Evolutionary conservation across 2,888 invertebrate genomes (phyloP).

Genomic region (Dichetophora obliterata): DNA sequence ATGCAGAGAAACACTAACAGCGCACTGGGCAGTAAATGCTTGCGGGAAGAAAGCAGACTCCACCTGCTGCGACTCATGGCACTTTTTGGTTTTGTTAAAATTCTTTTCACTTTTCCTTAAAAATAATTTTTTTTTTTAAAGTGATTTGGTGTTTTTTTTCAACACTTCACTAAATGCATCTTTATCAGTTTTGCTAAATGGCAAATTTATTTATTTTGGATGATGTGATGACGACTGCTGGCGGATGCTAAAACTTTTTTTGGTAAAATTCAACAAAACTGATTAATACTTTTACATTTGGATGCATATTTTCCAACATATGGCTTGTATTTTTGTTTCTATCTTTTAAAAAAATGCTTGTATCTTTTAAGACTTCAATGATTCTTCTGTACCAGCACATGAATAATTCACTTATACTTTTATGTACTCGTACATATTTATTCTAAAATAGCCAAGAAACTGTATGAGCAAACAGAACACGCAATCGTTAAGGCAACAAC

Average conservation of each 20-base stretch:
- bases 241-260: not conserved
- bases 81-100: slow-evolving; percentile 15
- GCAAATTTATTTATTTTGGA: slow-evolving; percentile 23
- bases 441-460: slow-evolving; percentile 26
- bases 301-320: slow-evolving; percentile 3
- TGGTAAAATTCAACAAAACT: not conserved
- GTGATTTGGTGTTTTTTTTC: slow-evolving; percentile 36
- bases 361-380: not conserved
- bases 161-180: slow-evolving; percentile 51
- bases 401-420: not conserved
- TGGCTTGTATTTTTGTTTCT: not conserved
- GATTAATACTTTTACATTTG: not conserved
- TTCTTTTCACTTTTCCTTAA: slow-evolving; percentile 9
- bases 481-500: slow-evolving; percentile 11
- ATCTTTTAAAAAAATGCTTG: not conserved
- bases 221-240: not conserved
- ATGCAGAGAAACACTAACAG: slow-evolving; percentile 51
- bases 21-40: slow-evolving; percentile 50
- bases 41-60: slow-evolving; percentile 57
- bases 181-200: slow-evolving; percentile 37
- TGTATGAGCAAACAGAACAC: slow-evolving; percentile 35
- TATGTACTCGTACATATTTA: not conserved
- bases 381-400: not conserved
- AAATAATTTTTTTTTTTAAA: slow-evolving; percentile 27
- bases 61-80: slow-evolving; percentile 60